Conservation (phyloP, 2,888 invertebrate genomes). For the Linyphia triangularis region DNA sequence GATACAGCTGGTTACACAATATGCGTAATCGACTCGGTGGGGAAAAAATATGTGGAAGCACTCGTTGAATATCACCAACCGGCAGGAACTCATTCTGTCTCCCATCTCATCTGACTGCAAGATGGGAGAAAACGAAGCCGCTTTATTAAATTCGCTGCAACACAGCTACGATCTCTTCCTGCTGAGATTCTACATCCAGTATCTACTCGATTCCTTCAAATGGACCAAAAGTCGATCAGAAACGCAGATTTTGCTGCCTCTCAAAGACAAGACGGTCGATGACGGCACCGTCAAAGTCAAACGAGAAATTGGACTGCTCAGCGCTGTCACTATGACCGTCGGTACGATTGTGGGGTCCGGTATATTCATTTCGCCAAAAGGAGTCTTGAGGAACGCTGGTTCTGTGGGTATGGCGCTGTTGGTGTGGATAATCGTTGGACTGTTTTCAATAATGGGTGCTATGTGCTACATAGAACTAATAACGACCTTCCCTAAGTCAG, state of each 20-base stretch:
- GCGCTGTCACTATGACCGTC: slow-evolving; percentile 96
- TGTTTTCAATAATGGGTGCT: slow-evolving; percentile 94
- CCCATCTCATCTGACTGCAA: no score
- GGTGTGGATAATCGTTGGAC: slow-evolving; percentile 93
- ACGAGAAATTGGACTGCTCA: slow-evolving; percentile 88
- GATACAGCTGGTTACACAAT: no score
- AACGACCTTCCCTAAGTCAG: slow-evolving; percentile 92
- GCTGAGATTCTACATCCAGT: no score
- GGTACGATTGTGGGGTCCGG: slow-evolving; percentile 96
- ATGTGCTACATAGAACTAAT: slow-evolving; percentile 98
- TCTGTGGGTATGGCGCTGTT: slow-evolving; percentile 93
- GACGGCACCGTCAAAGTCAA: slow-evolving; percentile 23
- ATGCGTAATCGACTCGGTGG: no score
- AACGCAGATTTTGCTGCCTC: no score
- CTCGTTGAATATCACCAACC: not conserved
- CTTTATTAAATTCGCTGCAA: no score
- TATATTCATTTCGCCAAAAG: slow-evolving; percentile 96
- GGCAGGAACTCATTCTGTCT: no score
- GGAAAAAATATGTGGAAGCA: not conserved
- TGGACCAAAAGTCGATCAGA: no score
- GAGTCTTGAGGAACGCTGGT: slow-evolving; percentile 90
- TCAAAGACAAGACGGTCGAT: no score
- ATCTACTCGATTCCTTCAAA: no score
- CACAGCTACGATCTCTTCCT: no score
- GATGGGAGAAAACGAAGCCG: no score